Conservation (phyloP, 2,797 vertebrate genomes). For the Gymnoscopelus microlampas region DNA sequence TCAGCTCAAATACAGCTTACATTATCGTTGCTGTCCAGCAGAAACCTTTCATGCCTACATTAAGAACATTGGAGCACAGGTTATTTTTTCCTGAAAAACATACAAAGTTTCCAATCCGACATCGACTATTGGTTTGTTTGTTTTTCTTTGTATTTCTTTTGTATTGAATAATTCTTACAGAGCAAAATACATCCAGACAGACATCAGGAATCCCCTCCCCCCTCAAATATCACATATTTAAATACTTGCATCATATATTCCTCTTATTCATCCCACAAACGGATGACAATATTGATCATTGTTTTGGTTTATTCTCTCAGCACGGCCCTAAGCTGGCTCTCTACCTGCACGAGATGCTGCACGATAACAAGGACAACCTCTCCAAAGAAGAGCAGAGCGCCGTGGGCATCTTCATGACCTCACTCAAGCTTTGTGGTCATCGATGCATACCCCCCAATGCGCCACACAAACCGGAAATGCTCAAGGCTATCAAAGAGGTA, state of each 20-base stretch:
- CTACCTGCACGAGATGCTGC: slow-evolving; percentile 92
- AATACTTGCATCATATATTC: no score
- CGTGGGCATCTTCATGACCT: slow-evolving; percentile 87
- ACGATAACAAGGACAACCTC: slow-evolving; percentile 87
- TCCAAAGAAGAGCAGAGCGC: slow-evolving; percentile 85
- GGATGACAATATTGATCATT: no score
- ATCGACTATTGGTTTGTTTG: no score
- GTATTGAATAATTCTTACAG: no score
- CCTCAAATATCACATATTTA: not conserved
- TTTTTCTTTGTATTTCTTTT: not conserved
- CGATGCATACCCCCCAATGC: slow-evolving; percentile 88
- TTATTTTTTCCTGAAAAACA: no score
- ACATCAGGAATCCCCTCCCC: no score
- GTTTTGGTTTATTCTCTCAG: slow-evolving; percentile 64
- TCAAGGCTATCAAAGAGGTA: slow-evolving; percentile 92
- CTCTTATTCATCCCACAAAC: not conserved
- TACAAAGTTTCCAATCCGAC: no score
- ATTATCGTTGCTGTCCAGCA: not conserved
- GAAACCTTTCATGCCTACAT: no score
- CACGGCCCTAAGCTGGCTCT: slow-evolving; percentile 94
- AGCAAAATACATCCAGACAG: no score
- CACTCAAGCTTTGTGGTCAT: slow-evolving; percentile 90
- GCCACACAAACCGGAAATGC: slow-evolving; percentile 87
- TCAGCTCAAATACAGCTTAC: not conserved
- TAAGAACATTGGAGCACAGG: no score